A percentile compares a stretch with the other conserved stretches of the same genome.
Conservation (phyloP, 2,113 vertebrate species). For the Gadus chalcogrammus region DNA sequence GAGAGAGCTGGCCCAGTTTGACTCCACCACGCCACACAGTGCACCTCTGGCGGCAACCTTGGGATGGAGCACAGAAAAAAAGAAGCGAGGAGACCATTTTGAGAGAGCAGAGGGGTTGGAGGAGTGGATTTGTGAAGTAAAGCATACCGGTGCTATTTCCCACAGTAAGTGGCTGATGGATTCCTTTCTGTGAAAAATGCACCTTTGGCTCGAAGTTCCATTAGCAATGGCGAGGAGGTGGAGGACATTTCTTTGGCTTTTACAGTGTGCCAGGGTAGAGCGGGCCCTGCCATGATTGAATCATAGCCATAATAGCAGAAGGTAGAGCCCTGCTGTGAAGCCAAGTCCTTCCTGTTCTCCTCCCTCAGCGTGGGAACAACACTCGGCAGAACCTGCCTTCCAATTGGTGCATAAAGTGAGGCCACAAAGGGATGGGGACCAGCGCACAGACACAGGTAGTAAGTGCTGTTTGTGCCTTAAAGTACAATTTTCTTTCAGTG, state of each 20-base stretch:
- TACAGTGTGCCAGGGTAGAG: conserved; percentile 41
- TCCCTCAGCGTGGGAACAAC: conserved; percentile 61
- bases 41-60: conserved; percentile 19
- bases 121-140: conserved; percentile 44
- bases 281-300: conserved; percentile 58
- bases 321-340: conserved; percentile 59
- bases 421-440: conserved; percentile 36
- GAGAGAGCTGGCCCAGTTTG: conserved; percentile 12
- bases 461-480: conserved; percentile 47
- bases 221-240: conserved; percentile 36
- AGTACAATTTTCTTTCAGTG: conserved; percentile 18
- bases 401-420: conserved; percentile 50
- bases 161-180: conserved; percentile 50
- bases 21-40: neutral
- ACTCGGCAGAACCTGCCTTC: conserved; percentile 52
- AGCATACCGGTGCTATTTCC: conserved; percentile 42
- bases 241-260: conserved; percentile 32
- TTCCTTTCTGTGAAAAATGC: conserved; percentile 38
- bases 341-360: conserved; percentile 65
- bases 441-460: conserved; percentile 45
- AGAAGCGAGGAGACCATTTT: conserved; percentile 42
- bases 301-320: conserved; percentile 65
- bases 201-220: conserved; percentile 58
- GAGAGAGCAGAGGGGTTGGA: conserved; percentile 40
- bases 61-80: conserved; percentile 19